Evolutionary conservation across 2,113 vertebrate genomes (phyloP).

Genomic region (Zosterops lateralis): DNA sequence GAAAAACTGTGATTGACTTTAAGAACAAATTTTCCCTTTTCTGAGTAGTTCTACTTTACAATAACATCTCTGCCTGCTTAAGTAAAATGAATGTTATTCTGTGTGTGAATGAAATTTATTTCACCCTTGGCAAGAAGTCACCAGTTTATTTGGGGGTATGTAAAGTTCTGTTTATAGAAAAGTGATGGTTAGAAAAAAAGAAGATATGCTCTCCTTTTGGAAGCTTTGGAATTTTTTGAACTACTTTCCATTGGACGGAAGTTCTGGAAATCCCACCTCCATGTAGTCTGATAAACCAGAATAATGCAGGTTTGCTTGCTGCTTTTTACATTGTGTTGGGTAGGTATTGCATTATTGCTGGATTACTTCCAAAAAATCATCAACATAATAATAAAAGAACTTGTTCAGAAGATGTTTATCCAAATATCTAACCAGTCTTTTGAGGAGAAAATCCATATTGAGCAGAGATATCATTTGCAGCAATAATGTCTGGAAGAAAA

Average conservation of each 20-base stretch:
- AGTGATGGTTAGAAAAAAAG: not conserved
- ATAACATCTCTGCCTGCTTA: not conserved
- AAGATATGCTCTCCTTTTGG: not conserved
- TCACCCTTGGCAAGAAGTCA: not conserved
- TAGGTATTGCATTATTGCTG: slow-evolving; percentile 47
- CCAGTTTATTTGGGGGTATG: not conserved
- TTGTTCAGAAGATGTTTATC: slow-evolving; percentile 64
- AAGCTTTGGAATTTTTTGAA: slow-evolving; percentile 33
- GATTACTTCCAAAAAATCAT: slow-evolving; percentile 56
- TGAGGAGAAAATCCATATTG: slow-evolving; percentile 49
- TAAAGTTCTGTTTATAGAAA: not conserved
- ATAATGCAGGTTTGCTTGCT: slow-evolving; percentile 7
- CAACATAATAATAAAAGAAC: slow-evolving; percentile 33
- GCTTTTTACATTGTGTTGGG: not conserved
- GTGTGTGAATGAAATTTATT: not conserved
- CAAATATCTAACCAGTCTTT: slow-evolving; percentile 62
- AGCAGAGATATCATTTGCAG: slow-evolving; percentile 56
- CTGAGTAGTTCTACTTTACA: not conserved
- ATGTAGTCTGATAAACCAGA: slow-evolving; percentile 32
- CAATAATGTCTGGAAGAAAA: slow-evolving; percentile 48
- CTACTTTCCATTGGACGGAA: slow-evolving; percentile 10
- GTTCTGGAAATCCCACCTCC: slow-evolving; percentile 27
- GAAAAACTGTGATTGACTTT: not conserved
- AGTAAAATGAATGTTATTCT: not conserved
- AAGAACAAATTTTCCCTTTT: not conserved